Conservation (phyloP, 2,888 invertebrate species). For the Aspidiotus destructor region DNA sequence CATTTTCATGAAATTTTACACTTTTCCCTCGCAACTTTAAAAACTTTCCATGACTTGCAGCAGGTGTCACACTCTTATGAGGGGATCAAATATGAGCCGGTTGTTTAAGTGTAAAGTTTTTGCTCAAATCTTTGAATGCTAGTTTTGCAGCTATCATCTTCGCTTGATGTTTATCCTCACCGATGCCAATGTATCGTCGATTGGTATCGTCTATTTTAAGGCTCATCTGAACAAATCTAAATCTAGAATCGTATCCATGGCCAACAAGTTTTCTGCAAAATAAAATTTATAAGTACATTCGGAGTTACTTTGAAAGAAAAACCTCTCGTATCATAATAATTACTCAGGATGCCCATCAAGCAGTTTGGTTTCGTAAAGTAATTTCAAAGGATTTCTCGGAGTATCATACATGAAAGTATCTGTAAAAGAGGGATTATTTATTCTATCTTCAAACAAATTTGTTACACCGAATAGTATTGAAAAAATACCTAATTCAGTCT, state of each 20-base stretch:
- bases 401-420: constrained; percentile 67
- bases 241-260: not conserved
- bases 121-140: constrained; percentile 46
- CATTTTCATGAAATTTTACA: too few species aligned
- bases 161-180: constrained; percentile 59
- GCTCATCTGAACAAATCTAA: not conserved
- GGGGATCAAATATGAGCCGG: too few species aligned
- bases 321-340: too few species aligned
- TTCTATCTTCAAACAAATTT: not conserved
- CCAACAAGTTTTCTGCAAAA: not conserved
- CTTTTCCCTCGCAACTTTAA: too few species aligned
- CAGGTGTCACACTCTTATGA: too few species aligned
- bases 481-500: constrained; percentile 60
- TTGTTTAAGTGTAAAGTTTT: constrained; percentile 24
- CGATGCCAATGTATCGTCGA: constrained; percentile 58
- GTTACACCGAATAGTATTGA: not conserved
- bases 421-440: constrained; percentile 40
- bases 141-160: constrained; percentile 70
- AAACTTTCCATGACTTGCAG: too few species aligned
- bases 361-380: constrained; percentile 71
- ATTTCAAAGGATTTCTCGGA: constrained; percentile 80
- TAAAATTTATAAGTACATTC: not conserved
- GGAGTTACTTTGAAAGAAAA: too few species aligned
- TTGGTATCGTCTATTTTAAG: constrained; percentile 39
- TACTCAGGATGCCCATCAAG: constrained; percentile 37